Evolutionary conservation across 1,140 invertebrate species (phyloP).

Genomic region (Procambarus clarkii): DNA sequence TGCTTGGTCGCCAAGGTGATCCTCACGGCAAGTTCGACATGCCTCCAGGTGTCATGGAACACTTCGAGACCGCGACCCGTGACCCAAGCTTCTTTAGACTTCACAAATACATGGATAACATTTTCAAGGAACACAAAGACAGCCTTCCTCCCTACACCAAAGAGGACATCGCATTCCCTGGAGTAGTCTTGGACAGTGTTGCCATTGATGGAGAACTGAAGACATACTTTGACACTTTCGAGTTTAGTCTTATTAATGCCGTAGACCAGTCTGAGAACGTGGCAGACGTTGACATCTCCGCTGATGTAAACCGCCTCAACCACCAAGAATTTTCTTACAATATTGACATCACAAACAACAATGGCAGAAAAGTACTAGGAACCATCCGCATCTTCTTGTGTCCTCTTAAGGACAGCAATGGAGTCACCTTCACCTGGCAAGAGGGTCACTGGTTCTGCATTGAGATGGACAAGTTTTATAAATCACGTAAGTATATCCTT

Average conservation of each 20-base stretch:
- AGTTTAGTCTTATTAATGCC: constrained; percentile 83
- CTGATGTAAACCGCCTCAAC: constrained; percentile 79
- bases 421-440: constrained; percentile 79
- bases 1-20: constrained; percentile 70
- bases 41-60: constrained; percentile 77
- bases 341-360: constrained; percentile 79
- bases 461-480: constrained; percentile 82
- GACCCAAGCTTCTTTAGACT: constrained; percentile 83
- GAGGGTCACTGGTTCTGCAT: constrained; percentile 81
- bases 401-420: constrained; percentile 82
- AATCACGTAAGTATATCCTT: constrained; percentile 64
- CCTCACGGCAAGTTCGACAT: constrained; percentile 62
- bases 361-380: constrained; percentile 75
- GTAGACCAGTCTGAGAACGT: constrained; percentile 75
- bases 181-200: constrained; percentile 81
- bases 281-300: constrained; percentile 73
- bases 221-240: constrained; percentile 84
- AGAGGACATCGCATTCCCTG: constrained; percentile 78
- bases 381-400: constrained; percentile 82
- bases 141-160: constrained; percentile 72
- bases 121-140: constrained; percentile 77
- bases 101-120: constrained; percentile 80
- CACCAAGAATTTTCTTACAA: constrained; percentile 82
- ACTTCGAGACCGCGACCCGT: constrained; percentile 79
- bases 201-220: constrained; percentile 81